phyloP scores from a whole-genome alignment of 1,140 invertebrate species.

The Eupristina koningsbergeri region DNA sequence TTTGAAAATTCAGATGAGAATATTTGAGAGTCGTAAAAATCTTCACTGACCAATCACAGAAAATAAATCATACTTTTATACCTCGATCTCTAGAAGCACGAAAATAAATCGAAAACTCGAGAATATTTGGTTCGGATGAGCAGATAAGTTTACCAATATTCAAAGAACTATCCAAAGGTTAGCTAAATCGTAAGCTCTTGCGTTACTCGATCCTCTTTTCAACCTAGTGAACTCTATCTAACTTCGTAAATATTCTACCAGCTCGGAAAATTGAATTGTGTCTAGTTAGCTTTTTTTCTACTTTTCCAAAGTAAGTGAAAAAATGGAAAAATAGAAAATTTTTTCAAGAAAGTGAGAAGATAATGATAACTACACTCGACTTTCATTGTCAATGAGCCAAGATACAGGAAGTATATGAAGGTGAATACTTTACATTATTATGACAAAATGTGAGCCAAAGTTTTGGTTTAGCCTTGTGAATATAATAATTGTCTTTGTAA shows the following conservation, averaged over 20 bases:
- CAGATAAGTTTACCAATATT: neutral
- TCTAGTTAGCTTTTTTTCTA: neutral
- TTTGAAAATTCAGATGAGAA: neutral
- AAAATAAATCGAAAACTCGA: neutral
- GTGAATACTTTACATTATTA: neutral
- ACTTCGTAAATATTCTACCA: slow-evolving; percentile 25
- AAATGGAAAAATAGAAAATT: neutral
- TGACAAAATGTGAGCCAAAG: neutral
- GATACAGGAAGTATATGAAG: too few relatives aligned
- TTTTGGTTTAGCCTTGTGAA: neutral
- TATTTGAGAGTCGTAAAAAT: neutral
- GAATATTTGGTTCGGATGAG: neutral
- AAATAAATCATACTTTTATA: neutral
- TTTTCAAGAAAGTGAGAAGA: too few relatives aligned
- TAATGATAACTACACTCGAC: too few relatives aligned
- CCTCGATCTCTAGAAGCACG: neutral
- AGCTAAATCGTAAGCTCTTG: neutral
- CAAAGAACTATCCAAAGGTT: neutral
- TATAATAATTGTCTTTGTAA: neutral
- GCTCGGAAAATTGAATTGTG: slow-evolving; percentile 32
- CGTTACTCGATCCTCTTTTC: neutral
- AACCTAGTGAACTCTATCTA: neutral
- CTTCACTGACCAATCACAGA: neutral
- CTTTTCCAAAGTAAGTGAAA: neutral
- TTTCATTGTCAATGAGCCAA: too few relatives aligned